phyloP scores from a whole-genome alignment of 1,140 invertebrate genomes.

The Achatina immaculata region DNA sequence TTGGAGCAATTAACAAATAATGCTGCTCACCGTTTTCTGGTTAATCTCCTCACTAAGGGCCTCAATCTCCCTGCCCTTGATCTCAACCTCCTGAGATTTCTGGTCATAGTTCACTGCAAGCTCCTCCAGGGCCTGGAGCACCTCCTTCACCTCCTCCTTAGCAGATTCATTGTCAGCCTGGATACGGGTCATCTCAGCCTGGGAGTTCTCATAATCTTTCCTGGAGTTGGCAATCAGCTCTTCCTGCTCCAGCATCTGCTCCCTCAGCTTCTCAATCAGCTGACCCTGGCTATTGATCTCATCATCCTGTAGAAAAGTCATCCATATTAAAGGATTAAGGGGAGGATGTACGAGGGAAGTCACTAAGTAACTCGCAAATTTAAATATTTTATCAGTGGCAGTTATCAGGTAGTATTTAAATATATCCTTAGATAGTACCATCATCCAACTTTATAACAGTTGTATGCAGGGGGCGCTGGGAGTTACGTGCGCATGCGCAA shows the following conservation, averaged over 20 bases:
- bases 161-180: constrained; percentile 94
- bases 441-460: too few relatives aligned
- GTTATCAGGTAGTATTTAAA: too few relatives aligned
- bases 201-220: constrained; percentile 92
- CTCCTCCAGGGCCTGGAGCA: constrained; percentile 93
- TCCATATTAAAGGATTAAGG: too few relatives aligned
- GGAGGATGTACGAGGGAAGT: too few relatives aligned
- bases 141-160: constrained; percentile 99
- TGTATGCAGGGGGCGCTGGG: too few relatives aligned
- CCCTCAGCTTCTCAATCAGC: constrained; percentile 95
- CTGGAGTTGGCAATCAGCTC: constrained; percentile 90
- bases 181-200: constrained; percentile 94
- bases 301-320: constrained; percentile 89
- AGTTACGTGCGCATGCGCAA: too few relatives aligned
- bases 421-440: too few relatives aligned
- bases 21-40: constrained; percentile 78
- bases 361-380: too few relatives aligned
- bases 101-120: constrained; percentile 99
- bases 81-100: constrained; percentile 96
- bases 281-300: constrained; percentile 98
- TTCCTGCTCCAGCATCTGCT: constrained; percentile 97
- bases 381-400: too few relatives aligned
- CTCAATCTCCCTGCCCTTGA: constrained; percentile 94
- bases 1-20: too few relatives aligned
- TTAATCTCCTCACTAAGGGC: constrained; percentile 83